Evolutionary conservation across 2,888 invertebrate genomes (phyloP), one percentile per base, ranked within the genome.

Genomic region (Cataglyphis albicans): DNA sequence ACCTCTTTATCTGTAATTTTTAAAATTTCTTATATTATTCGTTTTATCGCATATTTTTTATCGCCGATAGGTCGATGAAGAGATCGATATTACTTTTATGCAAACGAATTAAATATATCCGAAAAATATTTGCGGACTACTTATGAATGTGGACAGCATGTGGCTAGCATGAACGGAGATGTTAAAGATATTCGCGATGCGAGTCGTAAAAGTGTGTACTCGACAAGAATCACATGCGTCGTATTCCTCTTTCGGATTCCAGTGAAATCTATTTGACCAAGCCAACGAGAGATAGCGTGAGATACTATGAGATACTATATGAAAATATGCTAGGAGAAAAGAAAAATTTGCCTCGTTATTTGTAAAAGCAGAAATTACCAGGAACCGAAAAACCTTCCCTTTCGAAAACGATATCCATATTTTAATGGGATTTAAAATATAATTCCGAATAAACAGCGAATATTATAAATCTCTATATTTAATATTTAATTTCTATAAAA

Each of bases 131-230:
- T 59, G 72, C 55, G 55, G 6, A 65, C 64, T 75, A 38, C 21
- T 32, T 32, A 32, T 32, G 32, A 32, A 32, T 6, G 32, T 3
- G 32, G 5, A 32, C 21, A 21, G 21, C 21, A 21, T 21, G 21
- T 21, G 21, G 21, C 32, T 52, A 48, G 65, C 12, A 32, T 68
- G 48, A 59, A 57, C 63, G 32, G 61, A 65, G 81, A 84, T 81
- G 74, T 57, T 29, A 35, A 15, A 75, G 81, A 82, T 83, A 83
- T 85, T 84, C 76, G 65, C 81, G 83, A 74, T 59, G 41, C 82
- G 85, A 89, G 88, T 88, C 88, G 80, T 82, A 57, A 73, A 83
- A 88, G 83, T 87, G 84, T 84, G 85, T 64, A 83, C 61, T 80
- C 84, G 67, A 81, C 84, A 84, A 80, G 85, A 87, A 88, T 85